Evolutionary conservation across 1,140 invertebrate species (phyloP).

Genomic region (Philotrypesis tridentata): DNA sequence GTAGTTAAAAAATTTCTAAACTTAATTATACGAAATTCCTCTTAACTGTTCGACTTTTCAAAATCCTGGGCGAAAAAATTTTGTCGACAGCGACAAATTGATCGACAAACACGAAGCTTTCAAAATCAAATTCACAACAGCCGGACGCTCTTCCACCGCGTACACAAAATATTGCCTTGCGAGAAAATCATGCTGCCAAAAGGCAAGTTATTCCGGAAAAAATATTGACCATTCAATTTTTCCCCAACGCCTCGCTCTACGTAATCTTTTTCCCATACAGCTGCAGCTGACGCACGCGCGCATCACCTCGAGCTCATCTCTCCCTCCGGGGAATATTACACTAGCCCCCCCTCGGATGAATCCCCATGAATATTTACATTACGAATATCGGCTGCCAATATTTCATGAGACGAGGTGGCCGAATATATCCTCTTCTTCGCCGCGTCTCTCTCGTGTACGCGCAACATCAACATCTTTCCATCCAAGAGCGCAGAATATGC

Average conservation of each 20-base stretch:
- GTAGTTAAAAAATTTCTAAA: too few relatives aligned
- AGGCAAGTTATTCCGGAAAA: background rate
- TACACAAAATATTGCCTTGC: too few relatives aligned
- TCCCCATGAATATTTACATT: slow-evolving; percentile 28
- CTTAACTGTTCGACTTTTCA: too few relatives aligned
- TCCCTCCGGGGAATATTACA: slow-evolving; percentile 2
- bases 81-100: too few relatives aligned
- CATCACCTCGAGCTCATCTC: background rate
- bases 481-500: background rate
- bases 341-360: background rate
- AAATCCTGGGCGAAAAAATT: too few relatives aligned
- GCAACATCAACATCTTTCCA: too few relatives aligned
- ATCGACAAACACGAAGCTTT: too few relatives aligned
- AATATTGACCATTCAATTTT: slow-evolving; percentile 23
- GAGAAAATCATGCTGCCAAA: background rate
- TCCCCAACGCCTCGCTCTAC: background rate
- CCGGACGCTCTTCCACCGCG: too few relatives aligned
- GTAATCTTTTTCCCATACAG: background rate
- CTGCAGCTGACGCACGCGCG: background rate
- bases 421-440: too few relatives aligned
- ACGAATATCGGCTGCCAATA: slow-evolving; percentile 10
- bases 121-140: too few relatives aligned
- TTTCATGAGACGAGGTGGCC: background rate
- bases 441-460: background rate
- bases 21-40: too few relatives aligned